phyloP scores from a whole-genome alignment of 2,888 invertebrate species.

The Diarsia brunnea region DNA sequence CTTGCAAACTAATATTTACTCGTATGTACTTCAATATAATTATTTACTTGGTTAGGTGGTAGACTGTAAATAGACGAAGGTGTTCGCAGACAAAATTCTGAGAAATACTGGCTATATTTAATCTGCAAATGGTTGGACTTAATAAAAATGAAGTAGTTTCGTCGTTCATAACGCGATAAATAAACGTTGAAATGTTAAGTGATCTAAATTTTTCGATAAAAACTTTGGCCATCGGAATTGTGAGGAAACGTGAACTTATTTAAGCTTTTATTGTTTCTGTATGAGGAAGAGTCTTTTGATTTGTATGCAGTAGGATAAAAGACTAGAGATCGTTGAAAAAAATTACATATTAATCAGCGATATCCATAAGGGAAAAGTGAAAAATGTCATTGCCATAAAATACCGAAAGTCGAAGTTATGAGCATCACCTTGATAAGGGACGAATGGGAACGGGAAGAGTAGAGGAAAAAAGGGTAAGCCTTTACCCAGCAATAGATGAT shows the following conservation, averaged over 20 bases:
- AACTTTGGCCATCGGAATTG: not conserved
- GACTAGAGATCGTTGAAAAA: not conserved
- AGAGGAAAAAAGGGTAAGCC: too few species aligned
- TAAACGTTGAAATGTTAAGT: not conserved
- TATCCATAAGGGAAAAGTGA: not conserved
- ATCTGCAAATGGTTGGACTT: not conserved
- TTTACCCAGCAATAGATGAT: too few species aligned
- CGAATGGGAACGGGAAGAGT: too few species aligned
- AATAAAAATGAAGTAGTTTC: not conserved
- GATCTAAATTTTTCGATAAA: not conserved
- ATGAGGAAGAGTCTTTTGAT: not conserved
- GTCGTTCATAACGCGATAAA: not conserved
- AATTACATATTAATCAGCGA: not conserved
- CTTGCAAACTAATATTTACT: not conserved
- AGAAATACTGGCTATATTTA: not conserved
- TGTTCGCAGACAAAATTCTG: not conserved
- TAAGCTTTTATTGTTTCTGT: not conserved
- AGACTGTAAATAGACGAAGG: slow-evolving; percentile 6
- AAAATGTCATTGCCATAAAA: not conserved
- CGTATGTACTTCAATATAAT: not conserved
- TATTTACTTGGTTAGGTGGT: not conserved
- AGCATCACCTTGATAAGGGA: too few species aligned
- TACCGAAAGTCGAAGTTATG: not conserved
- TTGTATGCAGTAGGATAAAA: not conserved
- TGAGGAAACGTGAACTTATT: not conserved